Evolutionary conservation across 1,140 invertebrate species (phyloP), one percentile per base, ranked within the genome.

Genomic region (Plutomurus gul): DNA sequence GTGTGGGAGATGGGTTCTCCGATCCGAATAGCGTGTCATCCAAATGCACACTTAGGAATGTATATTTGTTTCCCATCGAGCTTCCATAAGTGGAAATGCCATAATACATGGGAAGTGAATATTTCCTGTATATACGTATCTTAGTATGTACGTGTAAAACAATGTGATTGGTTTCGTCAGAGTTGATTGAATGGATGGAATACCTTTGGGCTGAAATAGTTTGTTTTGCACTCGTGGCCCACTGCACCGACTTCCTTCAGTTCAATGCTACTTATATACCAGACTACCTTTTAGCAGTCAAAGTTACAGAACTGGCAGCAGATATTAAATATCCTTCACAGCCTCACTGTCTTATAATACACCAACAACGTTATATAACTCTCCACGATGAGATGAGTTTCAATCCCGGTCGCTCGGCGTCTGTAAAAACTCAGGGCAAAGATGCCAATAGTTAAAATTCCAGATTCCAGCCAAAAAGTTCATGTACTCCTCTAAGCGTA

Each of bases 401-500:
- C n/a, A n/a, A n/a, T n/a, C n/a, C n/a, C n/a, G n/a, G n/a, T n/a
- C n/a, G n/a, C n/a, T n/a, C n/a, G n/a, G n/a, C n/a, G n/a, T n/a
- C n/a, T 13, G 43, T 27, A 43, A 46, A 43, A 47, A 40, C 20
- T 3, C 3, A 22, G 39, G 70, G 16, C 3, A 30, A 20, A 27
- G 30, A 65, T 65, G 27, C 56, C 56, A 37, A 76, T 77, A 56
- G 49, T 36, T 70, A 76, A 77, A 77, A 77, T 78, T 78, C 65
- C 71, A 40, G 47, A 73, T 74, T 78, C 77, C 71, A 74, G 77
- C 77, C 71, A 74, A 74, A 73, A 73, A 74, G 77, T 78, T 78
- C 77, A 78, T 56, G 77, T 70, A 78, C 47, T 51, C 30, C 7
- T 10, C 8, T 22, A 36, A 7, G 37, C 70, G 70, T n/a, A n/a